A percentile compares a stretch with the other conserved stretches of the same genome.
Evolutionary conservation across 2,797 vertebrate genomes (phyloP).

Genomic region (Sebastiscus albofasciatus): DNA sequence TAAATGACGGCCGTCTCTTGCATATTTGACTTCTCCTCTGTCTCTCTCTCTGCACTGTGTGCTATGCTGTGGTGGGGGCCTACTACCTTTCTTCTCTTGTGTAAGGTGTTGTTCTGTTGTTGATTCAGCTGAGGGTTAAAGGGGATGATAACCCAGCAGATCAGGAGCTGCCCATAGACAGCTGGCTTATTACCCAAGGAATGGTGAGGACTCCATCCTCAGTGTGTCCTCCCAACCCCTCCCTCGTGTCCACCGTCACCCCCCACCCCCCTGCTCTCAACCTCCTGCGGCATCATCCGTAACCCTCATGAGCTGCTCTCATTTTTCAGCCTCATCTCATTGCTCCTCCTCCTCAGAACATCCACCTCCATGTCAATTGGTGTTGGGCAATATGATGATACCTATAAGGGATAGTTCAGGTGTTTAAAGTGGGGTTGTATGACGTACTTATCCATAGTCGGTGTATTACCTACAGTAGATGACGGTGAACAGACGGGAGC

Average conservation of each 20-base stretch:
- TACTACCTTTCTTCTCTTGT: slow-evolving; percentile 74
- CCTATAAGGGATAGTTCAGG: neutral
- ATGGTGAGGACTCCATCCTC: slow-evolving; percentile 94
- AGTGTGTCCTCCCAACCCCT: slow-evolving; percentile 73
- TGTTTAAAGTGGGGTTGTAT: neutral
- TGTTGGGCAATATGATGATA: slow-evolving; percentile 49
- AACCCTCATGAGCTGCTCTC: slow-evolving; percentile 45
- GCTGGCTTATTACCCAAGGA: slow-evolving; percentile 99
- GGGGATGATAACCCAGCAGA: slow-evolving; percentile 90
- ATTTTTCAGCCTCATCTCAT: slow-evolving; percentile 51
- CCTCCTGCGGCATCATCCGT: slow-evolving; percentile 37
- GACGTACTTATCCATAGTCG: neutral
- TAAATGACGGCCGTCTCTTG: slow-evolving; percentile 44
- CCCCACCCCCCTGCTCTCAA: neutral
- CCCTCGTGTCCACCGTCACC: slow-evolving; percentile 40
- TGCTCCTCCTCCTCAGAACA: neutral
- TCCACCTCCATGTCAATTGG: slow-evolving; percentile 16
- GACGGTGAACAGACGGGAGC: neutral
- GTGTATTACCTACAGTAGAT: neutral
- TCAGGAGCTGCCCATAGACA: slow-evolving; percentile 98
- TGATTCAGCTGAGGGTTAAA: slow-evolving; percentile 94
- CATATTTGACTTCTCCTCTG: slow-evolving; percentile 70
- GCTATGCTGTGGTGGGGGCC: slow-evolving; percentile 77
- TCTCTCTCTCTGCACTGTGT: slow-evolving; percentile 69
- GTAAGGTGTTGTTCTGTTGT: slow-evolving; percentile 93